phyloP scores from a whole-genome alignment of 1,140 invertebrate species.

The Halictus rubicundus region DNA sequence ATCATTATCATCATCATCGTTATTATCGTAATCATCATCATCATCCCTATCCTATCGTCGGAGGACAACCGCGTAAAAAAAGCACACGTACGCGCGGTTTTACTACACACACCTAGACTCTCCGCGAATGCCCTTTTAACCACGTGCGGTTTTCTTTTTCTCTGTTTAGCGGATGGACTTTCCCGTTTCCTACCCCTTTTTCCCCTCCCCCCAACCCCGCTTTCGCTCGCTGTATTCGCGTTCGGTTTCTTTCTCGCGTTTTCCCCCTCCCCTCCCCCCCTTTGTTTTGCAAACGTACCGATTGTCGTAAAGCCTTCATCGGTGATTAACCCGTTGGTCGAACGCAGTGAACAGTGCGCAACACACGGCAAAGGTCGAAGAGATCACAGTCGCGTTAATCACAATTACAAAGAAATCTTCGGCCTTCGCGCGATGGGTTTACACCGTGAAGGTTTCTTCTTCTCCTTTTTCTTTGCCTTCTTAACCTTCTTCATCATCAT shows the following conservation, averaged over 20 bases:
- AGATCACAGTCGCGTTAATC: conserved; percentile 20
- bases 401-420: conserved; percentile 35
- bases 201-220: no score
- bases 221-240: background rate
- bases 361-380: conserved; percentile 31
- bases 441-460: conserved; percentile 9
- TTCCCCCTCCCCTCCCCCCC: background rate
- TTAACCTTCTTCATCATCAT: background rate
- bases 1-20: no score
- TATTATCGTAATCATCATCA: no score
- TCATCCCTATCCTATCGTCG: conserved; percentile 24
- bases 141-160: conserved; percentile 20
- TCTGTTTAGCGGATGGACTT: conserved; percentile 26
- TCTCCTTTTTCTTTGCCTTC: background rate
- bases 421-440: conserved; percentile 1
- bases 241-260: conserved; percentile 3
- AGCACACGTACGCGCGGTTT: background rate
- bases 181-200: background rate
- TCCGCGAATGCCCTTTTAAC: conserved; percentile 48
- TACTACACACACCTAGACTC: background rate
- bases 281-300: conserved; percentile 42
- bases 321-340: conserved; percentile 41
- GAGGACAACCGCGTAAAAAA: conserved; percentile 54
- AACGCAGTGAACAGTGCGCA: background rate
- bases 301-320: conserved; percentile 61